These are phyloP conservation scores for Cyrtonyx montezumae DNA, from an alignment of 2,113 vertebrate genomes.

Conservation along the genomic window DNA sequence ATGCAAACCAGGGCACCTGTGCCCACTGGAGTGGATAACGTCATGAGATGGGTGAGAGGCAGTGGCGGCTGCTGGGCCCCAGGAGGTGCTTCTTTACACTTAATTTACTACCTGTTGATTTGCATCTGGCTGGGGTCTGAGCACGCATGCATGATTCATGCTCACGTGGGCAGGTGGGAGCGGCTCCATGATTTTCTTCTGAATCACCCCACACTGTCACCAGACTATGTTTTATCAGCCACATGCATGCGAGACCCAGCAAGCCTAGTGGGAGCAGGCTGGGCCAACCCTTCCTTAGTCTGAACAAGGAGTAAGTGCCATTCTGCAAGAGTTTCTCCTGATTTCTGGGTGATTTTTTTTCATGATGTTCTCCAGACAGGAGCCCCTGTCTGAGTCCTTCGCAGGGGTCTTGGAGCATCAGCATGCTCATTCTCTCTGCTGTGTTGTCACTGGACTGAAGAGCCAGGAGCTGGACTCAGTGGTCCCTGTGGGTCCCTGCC, in stretches of 20 bases:
- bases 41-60: background rate
- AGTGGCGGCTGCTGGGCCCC: background rate
- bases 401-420: background rate
- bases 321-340: background rate
- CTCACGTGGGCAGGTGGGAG: slow-evolving; percentile 23
- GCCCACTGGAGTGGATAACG: background rate
- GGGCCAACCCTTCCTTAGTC: slow-evolving; percentile 9
- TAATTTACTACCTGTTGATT: slow-evolving; percentile 30
- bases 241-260: background rate
- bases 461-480: background rate
- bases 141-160: background rate
- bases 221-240: slow-evolving; percentile 13
- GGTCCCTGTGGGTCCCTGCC: background rate
- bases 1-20: background rate
- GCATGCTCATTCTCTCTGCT: fast-evolving
- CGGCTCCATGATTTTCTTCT: slow-evolving; percentile 32
- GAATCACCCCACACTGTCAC: slow-evolving; percentile 44
- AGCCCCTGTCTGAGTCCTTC: background rate
- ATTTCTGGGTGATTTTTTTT: background rate
- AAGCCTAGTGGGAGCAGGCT: background rate
- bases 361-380: background rate
- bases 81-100: background rate
- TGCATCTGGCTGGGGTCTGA: slow-evolving; percentile 13
- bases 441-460: background rate
- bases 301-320: background rate